Base-by-base conservation (phyloP, 2,113 vertebrate genomes). In the Platysternon megacephalum region DNA sequence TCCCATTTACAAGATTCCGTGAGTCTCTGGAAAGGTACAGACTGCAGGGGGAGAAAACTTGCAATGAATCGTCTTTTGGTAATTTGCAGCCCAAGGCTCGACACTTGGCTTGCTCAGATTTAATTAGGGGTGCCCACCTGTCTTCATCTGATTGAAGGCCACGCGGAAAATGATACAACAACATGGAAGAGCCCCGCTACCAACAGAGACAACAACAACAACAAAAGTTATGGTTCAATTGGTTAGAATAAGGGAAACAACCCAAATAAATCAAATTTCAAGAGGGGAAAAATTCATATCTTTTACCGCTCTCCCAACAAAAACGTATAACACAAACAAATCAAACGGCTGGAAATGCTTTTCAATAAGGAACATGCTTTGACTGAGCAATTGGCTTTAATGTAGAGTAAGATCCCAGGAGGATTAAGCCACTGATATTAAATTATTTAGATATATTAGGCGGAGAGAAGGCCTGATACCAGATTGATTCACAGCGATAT, bases 381-480 rank as follows among this genome's bases (percentile, higher is more conserved):
- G 97, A 96, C 91, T 97, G 89, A 89, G 74, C 85, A 96, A 94
- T 91, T 32, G 92, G 61, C 78, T 95, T 86, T 91, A 95, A 97
- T 76, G 93, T 82, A 85, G 28, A 96, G 53, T 74, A 53, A 96
- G 96, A 90, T 95, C 97, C 86, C 88, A 1, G 3, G 81, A 72
- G 95, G 88, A 86, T 93, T 80, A 85, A 97, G 91, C 49, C 5
- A 1, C 94, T 94, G 96, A 95, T 94, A 89, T 94, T 97, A 96
- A 97, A 97, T 98, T 97, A 97, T 95, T 95, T 93, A 98, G 97
- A 97, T 95, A 97, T 96, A 97, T 97, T 94, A 96, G 92, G 92
- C 56, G 4, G 88, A 0, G 9, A 95, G 88, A 6, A 80, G 94
- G 86, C 94, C 89, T 35, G 46, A 53, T 0, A 26, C 91, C 74